Conservation (phyloP, 37 sponge, comb jelly and placozoan genomes). For the Spongilla lacustris region DNA sequence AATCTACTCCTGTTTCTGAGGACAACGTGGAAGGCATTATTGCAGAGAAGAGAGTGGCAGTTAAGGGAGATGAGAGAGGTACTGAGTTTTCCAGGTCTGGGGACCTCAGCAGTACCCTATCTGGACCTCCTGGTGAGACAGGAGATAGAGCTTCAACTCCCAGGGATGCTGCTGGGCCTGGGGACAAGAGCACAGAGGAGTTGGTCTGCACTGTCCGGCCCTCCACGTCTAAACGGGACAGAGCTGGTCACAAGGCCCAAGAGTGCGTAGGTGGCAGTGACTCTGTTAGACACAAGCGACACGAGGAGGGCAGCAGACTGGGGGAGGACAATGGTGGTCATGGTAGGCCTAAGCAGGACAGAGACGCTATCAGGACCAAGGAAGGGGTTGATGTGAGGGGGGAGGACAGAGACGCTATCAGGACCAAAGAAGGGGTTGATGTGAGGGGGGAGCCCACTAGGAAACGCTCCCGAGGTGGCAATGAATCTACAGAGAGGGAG, state of each 20-base stretch:
- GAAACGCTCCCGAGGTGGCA: background rate
- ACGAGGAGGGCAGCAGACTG: background rate
- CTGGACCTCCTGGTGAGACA: background rate
- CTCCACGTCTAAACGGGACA: background rate
- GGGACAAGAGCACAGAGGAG: background rate
- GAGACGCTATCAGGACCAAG: background rate
- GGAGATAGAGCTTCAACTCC: background rate
- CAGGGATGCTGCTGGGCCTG: background rate
- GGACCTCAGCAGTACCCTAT: background rate
- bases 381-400: background rate
- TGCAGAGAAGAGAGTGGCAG: background rate
- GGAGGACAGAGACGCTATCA: background rate
- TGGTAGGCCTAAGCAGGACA: background rate
- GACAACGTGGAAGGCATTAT: background rate
- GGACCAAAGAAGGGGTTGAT: too few relatives aligned
- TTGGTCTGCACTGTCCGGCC: too few relatives aligned
- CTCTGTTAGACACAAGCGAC: too few relatives aligned
- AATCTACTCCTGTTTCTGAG: background rate
- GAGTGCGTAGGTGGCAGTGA: background rate
- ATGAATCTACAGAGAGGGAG: background rate
- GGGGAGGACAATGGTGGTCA: background rate
- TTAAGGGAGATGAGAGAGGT: background rate
- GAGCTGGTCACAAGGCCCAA: background rate
- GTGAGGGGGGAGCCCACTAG: background rate
- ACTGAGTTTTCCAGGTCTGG: background rate